These are phyloP conservation scores for Todiramphus saurophagus DNA, from an alignment of 2,113 vertebrate species.

Conservation along the genomic window DNA sequence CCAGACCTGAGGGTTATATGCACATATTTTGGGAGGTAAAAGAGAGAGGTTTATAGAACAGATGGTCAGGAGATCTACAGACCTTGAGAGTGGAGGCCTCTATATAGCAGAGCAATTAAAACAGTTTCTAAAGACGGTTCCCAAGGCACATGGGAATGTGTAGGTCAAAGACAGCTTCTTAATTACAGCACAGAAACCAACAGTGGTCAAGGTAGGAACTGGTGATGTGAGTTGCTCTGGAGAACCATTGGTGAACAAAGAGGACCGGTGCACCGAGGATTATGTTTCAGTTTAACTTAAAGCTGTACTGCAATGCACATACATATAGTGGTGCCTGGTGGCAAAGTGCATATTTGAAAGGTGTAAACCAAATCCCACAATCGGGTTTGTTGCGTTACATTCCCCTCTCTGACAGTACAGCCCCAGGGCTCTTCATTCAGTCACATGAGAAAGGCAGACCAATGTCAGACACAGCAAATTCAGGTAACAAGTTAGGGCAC, in stretches of 20 bases:
- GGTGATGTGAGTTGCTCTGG: background rate
- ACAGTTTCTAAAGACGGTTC: background rate
- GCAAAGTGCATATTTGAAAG: background rate
- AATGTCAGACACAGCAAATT: background rate
- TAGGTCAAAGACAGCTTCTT: background rate
- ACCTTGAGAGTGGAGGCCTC: background rate
- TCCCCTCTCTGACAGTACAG: background rate
- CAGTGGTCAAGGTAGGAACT: background rate
- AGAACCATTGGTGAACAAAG: background rate
- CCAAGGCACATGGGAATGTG: background rate
- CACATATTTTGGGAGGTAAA: background rate
- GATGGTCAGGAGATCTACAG: background rate
- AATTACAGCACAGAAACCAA: background rate
- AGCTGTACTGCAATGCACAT: background rate
- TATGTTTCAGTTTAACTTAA: background rate
- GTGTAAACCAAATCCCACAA: background rate
- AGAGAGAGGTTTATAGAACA: background rate
- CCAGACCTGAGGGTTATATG: background rate
- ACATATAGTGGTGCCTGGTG: background rate
- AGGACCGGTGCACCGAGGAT: background rate
- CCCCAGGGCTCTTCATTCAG: background rate
- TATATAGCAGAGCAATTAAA: background rate
- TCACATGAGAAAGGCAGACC: background rate
- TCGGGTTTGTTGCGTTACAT: background rate
- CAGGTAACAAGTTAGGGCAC: background rate